These are phyloP conservation scores for Muscidifurax raptorellus DNA, from an alignment of 1,140 invertebrate genomes.

Conservation along the genomic window DNA sequence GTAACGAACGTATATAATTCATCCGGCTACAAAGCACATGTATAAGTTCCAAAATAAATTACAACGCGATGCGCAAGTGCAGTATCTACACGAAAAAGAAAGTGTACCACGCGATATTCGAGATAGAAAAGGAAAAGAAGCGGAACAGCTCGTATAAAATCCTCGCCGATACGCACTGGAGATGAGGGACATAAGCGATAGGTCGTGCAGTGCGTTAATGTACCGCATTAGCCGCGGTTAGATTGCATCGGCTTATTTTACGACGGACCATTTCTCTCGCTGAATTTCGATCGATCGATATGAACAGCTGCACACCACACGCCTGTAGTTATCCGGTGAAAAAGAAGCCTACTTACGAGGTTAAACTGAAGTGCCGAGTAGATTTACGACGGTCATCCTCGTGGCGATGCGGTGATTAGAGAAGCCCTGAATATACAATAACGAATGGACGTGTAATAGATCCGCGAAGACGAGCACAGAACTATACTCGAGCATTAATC, in stretches of 20 bases:
- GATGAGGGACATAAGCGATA: neutral
- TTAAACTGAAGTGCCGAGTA: neutral
- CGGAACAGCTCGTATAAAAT: neutral
- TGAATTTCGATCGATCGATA: neutral
- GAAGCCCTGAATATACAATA: neutral
- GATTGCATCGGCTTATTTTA: neutral
- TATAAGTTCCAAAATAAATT: neutral
- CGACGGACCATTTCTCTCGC: neutral
- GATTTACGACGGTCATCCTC: slow-evolving; percentile 1
- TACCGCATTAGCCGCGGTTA: neutral
- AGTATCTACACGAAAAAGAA: neutral
- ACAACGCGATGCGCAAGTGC: neutral
- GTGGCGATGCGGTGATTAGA: neutral
- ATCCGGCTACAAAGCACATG: neutral
- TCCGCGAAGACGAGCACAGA: neutral
- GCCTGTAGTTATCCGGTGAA: neutral
- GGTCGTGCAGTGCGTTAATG: neutral
- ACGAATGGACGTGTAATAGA: neutral
- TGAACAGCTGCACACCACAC: neutral
- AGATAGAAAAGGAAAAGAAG: neutral
- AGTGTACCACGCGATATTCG: neutral
- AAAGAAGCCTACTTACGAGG: neutral
- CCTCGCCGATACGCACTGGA: neutral
- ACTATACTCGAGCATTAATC: neutral
- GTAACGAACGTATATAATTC: slow-evolving; percentile 9